Conservation (phyloP, 1,140 invertebrate species). For the Stegodyphus dumicola region DNA sequence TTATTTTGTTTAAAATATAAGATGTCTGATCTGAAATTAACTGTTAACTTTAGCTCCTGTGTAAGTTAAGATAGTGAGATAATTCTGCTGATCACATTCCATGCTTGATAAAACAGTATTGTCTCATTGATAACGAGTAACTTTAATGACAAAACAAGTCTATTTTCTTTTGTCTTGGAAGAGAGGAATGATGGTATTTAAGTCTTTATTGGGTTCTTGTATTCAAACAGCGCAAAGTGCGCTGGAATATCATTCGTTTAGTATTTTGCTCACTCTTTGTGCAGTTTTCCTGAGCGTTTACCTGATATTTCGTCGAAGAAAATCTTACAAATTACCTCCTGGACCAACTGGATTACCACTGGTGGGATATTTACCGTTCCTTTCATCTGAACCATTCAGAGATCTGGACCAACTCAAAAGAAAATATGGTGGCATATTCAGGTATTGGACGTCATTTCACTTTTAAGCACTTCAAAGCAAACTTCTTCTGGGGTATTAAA, state of each 20-base stretch:
- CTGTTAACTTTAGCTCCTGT: too few relatives aligned
- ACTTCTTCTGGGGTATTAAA: not conserved
- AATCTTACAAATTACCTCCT: constrained; percentile 42
- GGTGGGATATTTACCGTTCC: constrained; percentile 63
- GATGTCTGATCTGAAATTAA: too few relatives aligned
- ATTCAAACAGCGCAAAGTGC: too few relatives aligned
- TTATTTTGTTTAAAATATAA: too few relatives aligned
- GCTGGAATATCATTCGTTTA: not conserved
- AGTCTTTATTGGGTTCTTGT: too few relatives aligned
- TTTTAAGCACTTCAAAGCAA: not conserved
- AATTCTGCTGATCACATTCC: too few relatives aligned
- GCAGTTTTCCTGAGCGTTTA: not conserved
- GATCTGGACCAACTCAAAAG: constrained; percentile 36
- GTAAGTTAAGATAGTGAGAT: too few relatives aligned
- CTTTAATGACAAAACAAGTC: too few relatives aligned
- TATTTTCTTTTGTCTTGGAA: too few relatives aligned
- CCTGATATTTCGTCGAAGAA: not conserved
- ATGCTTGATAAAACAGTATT: too few relatives aligned
- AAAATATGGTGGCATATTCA: constrained; percentile 61
- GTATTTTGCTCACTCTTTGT: not conserved
- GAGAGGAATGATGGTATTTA: too few relatives aligned
- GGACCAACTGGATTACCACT: constrained; percentile 59
- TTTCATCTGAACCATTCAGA: constrained; percentile 52
- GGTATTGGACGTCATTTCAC: constrained; percentile 22
- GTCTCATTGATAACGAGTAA: too few relatives aligned